Evolutionary conservation across 2,888 invertebrate genomes (phyloP), one percentile per base, ranked within the genome.

Genomic region (Nasonovia ribisnigri): DNA sequence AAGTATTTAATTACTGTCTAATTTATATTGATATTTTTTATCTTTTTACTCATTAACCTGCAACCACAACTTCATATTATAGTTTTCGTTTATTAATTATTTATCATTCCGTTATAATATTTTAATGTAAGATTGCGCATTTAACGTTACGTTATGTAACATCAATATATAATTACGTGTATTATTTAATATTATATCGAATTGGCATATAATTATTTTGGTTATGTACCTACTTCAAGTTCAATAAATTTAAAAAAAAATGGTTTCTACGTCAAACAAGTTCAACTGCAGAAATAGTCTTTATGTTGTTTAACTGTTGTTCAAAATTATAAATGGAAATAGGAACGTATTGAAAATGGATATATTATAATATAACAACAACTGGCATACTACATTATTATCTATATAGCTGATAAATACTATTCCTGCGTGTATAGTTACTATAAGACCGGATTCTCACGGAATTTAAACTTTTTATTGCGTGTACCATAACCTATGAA

Each of bases 261-360:
- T 51, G 13, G 13, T 84, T 24, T 11, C 29, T 43, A 51, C 51
- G 36, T 29, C 13, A 91, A 91, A 84, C 51, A 5, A 54, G 29
- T 57, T 54, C 51, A 91, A 91, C 42, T 77, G 36, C 26, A 91
- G 77, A 2, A 54, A n/a, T n/a, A 29, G 8, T n/a, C 29, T 57
- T 43, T 4, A 77, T 20, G 36, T 6, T 77, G 36, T 8, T 20
- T 8, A 51, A 46, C 57, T 57, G 1, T 13, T 36, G 11, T 16
- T 29, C n/a, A 77, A 43, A 91, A 57, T 20, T 51, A 57, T 29
- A 20, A 6, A 91, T 43, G n/a, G 10, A 84, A 91, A 86, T 91
- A 57, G n/a, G 36, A 57, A 57, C n/a, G 43, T n/a, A 42, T 57
- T 54, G n/a, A 2, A 29, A 43, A 91, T 43, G 43, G 10, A 54